Conservation (phyloP, 2,797 vertebrate species). For the Cirrhinus molitorella region DNA sequence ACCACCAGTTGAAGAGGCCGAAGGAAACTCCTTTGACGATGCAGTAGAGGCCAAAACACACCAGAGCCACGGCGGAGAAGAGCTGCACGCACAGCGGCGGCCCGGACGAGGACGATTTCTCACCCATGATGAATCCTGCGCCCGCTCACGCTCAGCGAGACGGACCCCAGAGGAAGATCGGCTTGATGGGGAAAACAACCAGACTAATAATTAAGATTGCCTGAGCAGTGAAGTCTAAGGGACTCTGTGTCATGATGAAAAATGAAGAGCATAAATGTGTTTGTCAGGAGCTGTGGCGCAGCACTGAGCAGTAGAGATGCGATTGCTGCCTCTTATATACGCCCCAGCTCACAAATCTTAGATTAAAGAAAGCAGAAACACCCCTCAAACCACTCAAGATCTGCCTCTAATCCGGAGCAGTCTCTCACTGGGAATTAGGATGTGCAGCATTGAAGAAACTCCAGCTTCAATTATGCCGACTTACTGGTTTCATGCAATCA, state of each 20-base stretch:
- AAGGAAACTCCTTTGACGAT: constrained; percentile 70
- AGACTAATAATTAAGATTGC: not conserved
- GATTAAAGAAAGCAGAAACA: constrained; percentile 44
- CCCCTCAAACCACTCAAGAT: constrained; percentile 1
- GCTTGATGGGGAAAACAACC: not conserved
- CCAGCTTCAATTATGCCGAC: not conserved
- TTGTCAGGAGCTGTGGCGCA: not conserved
- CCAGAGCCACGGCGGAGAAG: constrained; percentile 64
- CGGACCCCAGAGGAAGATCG: not conserved
- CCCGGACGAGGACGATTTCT: constrained; percentile 47
- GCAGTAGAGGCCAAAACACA: constrained; percentile 73
- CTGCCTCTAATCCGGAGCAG: constrained; percentile 51
- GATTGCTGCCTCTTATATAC: constrained; percentile 49
- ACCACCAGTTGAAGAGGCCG: constrained; percentile 76
- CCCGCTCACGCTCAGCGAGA: not conserved
- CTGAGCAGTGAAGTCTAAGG: not conserved
- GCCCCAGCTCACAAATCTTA: constrained; percentile 26
- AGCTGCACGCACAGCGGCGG: constrained; percentile 72
- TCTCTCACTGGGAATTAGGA: not conserved
- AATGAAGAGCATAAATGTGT: not conserved
- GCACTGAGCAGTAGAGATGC: not conserved
- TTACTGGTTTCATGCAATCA: constrained; percentile 51
- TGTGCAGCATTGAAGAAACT: not conserved
- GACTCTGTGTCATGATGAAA: not conserved
- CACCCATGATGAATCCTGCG: constrained; percentile 59